Evolutionary conservation across 2,888 invertebrate species (phyloP).

Genomic region (Philaethria dido): DNA sequence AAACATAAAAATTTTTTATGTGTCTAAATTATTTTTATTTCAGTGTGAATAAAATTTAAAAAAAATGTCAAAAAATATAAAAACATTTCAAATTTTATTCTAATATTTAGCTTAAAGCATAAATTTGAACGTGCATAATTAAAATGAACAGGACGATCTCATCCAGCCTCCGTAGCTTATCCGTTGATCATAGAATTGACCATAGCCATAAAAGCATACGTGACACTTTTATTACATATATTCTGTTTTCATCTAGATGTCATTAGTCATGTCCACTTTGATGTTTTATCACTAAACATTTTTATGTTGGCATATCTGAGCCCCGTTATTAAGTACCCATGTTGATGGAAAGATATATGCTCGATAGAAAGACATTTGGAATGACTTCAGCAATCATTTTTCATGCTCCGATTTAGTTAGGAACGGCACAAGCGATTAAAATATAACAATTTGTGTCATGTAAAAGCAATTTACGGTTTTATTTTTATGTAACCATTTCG

Average conservation of each 20-base stretch:
- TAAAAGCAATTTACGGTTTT: not conserved
- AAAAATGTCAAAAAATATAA: not conserved
- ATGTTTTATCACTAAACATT: constrained; percentile 75
- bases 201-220: constrained; percentile 63
- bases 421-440: constrained; percentile 43
- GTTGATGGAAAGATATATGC: constrained; percentile 60
- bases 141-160: constrained; percentile 2
- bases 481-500: not conserved
- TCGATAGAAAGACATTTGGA: constrained; percentile 54
- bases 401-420: constrained; percentile 44
- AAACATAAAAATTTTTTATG: no score
- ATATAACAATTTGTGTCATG: constrained; percentile 23
- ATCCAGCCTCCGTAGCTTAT: constrained; percentile 33
- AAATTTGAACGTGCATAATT: constrained; percentile 9
- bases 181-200: constrained; percentile 46
- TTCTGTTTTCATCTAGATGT: constrained; percentile 76
- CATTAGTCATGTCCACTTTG: constrained; percentile 76
- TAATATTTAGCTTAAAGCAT: not conserved
- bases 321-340: constrained; percentile 59
- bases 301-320: constrained; percentile 67
- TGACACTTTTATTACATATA: constrained; percentile 77
- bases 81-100: not conserved
- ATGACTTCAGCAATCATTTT: constrained; percentile 46
- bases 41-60: no score
- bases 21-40: no score